These are phyloP conservation scores for Merodon equestris DNA, from an alignment of 2,888 invertebrate genomes.

Conservation along the genomic window DNA sequence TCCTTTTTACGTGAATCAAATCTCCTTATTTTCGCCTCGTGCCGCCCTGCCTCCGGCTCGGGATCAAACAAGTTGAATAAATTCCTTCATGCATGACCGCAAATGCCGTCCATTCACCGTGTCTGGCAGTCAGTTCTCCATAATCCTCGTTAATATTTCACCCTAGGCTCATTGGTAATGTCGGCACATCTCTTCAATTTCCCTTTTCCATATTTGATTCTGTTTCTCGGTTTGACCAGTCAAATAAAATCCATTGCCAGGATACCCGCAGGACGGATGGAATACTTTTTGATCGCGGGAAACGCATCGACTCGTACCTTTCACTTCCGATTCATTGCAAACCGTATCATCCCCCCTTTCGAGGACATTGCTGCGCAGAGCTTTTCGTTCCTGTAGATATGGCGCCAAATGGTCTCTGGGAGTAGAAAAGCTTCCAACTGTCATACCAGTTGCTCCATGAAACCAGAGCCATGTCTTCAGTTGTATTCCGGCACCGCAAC, in stretches of 20 bases:
- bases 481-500: slow-evolving; percentile 23
- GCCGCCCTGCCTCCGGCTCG: neutral
- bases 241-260: no score
- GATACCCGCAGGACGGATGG: no score
- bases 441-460: slow-evolving; percentile 36
- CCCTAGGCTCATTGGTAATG: neutral
- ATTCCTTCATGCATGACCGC: neutral
- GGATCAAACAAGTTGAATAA: no score
- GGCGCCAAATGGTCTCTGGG: neutral
- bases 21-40: neutral
- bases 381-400: neutral
- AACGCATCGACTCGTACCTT: no score
- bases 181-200: no score
- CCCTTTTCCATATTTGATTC: no score
- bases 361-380: neutral
- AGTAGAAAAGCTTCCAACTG: slow-evolving; percentile 26
- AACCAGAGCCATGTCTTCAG: slow-evolving; percentile 6
- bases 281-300: no score
- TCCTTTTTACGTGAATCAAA: slow-evolving; percentile 6
- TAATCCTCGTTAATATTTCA: slow-evolving; percentile 12
- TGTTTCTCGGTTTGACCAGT: no score
- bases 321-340: no score
- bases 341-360: no score
- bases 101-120: slow-evolving; percentile 6
- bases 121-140: neutral